phyloP scores from a whole-genome alignment of 2,888 invertebrate species.

The Idaea dimidiata region DNA sequence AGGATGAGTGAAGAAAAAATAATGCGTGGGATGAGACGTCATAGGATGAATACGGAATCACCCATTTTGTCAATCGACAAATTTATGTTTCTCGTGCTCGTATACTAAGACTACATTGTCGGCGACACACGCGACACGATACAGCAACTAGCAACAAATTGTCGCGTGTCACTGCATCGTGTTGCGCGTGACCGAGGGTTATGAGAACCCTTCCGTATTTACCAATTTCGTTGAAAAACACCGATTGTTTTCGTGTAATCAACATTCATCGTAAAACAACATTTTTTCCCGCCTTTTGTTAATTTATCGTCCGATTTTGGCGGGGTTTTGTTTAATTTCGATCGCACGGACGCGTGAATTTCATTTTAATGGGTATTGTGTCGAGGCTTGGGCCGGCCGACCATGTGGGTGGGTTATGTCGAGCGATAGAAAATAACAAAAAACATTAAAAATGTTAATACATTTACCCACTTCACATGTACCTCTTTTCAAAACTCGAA shows the following conservation, averaged over 20 bases:
- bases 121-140: too few relatives aligned
- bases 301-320: conserved; percentile 31
- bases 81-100: too few relatives aligned
- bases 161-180: neutral
- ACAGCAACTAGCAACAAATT: neutral
- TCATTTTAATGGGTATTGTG: conserved; percentile 21
- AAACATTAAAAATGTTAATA: neutral
- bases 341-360: conserved; percentile 21
- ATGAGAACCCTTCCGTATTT: conserved; percentile 1
- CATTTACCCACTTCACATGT: too few relatives aligned
- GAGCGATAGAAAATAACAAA: neutral
- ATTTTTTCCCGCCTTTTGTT: conserved; percentile 24
- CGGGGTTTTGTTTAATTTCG: conserved; percentile 31
- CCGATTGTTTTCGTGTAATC: conserved; percentile 25
- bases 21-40: too few relatives aligned
- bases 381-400: conserved; percentile 6
- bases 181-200: neutral
- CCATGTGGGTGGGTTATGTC: neutral
- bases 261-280: conserved; percentile 24
- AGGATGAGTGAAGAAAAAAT: too few relatives aligned
- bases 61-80: too few relatives aligned
- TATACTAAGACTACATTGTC: too few relatives aligned
- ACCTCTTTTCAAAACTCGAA: too few relatives aligned
- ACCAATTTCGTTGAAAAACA: conserved; percentile 24
- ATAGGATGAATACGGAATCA: too few relatives aligned